Conservation (phyloP, 2,113 vertebrate species). For the Murina feae region DNA sequence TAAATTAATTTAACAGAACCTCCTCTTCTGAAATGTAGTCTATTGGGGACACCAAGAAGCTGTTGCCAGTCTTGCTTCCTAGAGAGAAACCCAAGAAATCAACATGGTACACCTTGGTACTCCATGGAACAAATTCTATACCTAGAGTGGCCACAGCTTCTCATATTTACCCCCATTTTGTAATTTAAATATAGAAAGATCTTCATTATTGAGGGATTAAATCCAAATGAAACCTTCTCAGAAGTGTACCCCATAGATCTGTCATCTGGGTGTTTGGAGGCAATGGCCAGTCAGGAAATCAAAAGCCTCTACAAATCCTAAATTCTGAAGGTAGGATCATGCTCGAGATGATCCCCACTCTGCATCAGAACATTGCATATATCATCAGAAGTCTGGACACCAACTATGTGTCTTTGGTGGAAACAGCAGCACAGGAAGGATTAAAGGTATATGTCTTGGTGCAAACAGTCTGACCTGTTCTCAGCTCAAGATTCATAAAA, state of each 20-base stretch:
- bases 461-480: slow-evolving; percentile 85
- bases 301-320: slow-evolving; percentile 83
- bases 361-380: slow-evolving; percentile 84
- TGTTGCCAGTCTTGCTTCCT: not conserved
- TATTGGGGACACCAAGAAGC: not conserved
- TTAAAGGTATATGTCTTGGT: slow-evolving; percentile 81
- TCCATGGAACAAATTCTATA: slow-evolving; percentile 76
- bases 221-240: slow-evolving; percentile 83
- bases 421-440: slow-evolving; percentile 81
- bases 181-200: slow-evolving; percentile 76
- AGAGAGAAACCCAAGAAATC: not conserved
- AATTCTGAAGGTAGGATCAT: slow-evolving; percentile 78
- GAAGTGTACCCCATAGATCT: slow-evolving; percentile 82
- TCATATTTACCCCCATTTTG: slow-evolving; percentile 62
- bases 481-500: slow-evolving; percentile 77
- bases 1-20: not conserved
- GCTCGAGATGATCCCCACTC: slow-evolving; percentile 63
- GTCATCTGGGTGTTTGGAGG: slow-evolving; percentile 88
- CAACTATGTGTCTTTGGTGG: slow-evolving; percentile 84
- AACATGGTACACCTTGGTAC: slow-evolving; percentile 79
- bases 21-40: not conserved
- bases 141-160: slow-evolving; percentile 84
- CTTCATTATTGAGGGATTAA: slow-evolving; percentile 82
- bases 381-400: slow-evolving; percentile 79
- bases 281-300: slow-evolving; percentile 82